These are phyloP conservation scores for Scaptomyza hsui DNA, from an alignment of 1,140 invertebrate species.

Conservation along the genomic window DNA sequence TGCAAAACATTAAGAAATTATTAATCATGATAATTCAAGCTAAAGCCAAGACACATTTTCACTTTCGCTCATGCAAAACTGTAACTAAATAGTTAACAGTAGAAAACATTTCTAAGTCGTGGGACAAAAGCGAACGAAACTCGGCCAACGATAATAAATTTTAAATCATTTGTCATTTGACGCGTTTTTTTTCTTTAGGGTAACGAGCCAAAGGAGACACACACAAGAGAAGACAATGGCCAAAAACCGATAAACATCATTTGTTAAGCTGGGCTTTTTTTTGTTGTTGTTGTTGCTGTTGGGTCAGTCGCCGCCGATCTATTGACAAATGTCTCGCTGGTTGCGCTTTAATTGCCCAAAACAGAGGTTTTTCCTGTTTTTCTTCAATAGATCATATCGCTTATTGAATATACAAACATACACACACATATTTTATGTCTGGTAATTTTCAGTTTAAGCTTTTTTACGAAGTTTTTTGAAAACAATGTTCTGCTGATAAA, in stretches of 20 bases:
- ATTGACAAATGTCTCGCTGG: conserved; percentile 65
- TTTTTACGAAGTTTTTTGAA: conserved; percentile 7
- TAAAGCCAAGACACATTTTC: conserved; percentile 47
- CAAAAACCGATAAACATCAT: conserved; percentile 64
- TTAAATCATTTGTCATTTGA: conserved; percentile 79
- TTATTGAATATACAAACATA: conserved; percentile 58
- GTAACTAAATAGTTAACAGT: conserved; percentile 8
- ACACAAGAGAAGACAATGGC: conserved; percentile 55
- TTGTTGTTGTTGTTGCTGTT: no score
- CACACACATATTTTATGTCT: conserved; percentile 42
- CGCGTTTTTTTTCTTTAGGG: conserved; percentile 53
- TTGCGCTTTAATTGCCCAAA: conserved; percentile 60
- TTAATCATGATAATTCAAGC: conserved; percentile 59
- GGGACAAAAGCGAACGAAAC: conserved; percentile 22
- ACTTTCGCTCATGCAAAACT: conserved; percentile 63
- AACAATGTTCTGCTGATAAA: conserved; percentile 48
- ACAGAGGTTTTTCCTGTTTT: conserved; percentile 23
- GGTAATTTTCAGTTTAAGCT: conserved; percentile 15
- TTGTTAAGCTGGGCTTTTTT: conserved; percentile 36
- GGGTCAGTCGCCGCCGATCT: conserved; percentile 55
- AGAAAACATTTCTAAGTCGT: conserved; percentile 3
- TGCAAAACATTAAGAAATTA: conserved; percentile 36
- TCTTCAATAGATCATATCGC: conserved; percentile 47
- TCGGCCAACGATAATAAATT: conserved; percentile 67
- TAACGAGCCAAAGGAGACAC: conserved; percentile 59